A percentile compares a stretch with the other conserved stretches of the same genome.
Evolutionary conservation across 2,113 vertebrate species (phyloP).

Genomic region (Protomyctophum bolini): DNA sequence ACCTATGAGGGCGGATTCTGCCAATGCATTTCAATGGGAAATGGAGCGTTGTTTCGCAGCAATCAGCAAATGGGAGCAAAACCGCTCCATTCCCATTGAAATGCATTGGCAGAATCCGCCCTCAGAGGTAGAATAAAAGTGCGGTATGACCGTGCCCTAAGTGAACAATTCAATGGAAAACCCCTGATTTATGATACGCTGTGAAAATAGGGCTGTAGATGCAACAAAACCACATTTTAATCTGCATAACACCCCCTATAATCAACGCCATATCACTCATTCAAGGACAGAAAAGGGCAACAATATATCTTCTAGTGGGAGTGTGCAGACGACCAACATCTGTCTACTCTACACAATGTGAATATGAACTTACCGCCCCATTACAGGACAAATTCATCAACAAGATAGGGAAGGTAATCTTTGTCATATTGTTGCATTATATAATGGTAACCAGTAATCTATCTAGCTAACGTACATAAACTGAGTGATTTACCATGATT

Average conservation of each 20-base stretch:
- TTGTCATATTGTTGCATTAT: background rate
- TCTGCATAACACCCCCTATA: conserved; percentile 23
- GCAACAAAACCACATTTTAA: conserved; percentile 11
- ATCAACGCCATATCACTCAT: conserved; percentile 23
- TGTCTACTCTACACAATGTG: conserved; percentile 9
- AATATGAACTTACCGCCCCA: conserved; percentile 12
- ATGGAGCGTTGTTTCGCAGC: no score
- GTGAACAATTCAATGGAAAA: conserved; percentile 22
- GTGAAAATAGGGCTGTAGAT: conserved; percentile 5
- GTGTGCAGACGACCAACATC: conserved; percentile 6
- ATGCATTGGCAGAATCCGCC: no score
- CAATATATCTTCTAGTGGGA: conserved; percentile 26
- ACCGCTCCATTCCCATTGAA: no score
- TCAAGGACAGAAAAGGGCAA: conserved; percentile 17
- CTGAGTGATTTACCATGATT: conserved; percentile 12
- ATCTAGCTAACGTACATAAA: background rate
- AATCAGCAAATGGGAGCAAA: no score
- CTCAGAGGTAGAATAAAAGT: no score
- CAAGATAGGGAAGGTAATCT: background rate
- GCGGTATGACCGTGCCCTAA: conserved; percentile 2
- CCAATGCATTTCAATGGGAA: background rate
- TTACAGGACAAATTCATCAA: conserved; percentile 43
- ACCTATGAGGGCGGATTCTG: no score
- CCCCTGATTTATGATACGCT: conserved; percentile 9
- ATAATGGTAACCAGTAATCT: background rate